Conservation (phyloP, 1,140 invertebrate genomes). For the Eufriesea mexicana region DNA sequence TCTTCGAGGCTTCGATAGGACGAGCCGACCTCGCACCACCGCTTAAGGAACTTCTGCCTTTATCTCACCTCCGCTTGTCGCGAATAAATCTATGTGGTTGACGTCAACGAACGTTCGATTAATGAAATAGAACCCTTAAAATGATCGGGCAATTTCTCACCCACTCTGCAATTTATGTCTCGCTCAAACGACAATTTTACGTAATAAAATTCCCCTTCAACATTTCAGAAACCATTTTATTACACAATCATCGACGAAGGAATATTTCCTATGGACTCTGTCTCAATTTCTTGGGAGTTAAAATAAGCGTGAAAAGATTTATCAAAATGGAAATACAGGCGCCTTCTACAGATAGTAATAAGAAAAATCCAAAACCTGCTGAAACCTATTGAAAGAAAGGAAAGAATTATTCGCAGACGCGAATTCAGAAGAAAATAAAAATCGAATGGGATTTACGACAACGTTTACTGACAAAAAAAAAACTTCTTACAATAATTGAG, state of each 20-base stretch:
- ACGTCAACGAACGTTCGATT: conserved; percentile 25
- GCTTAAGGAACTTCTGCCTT: background rate
- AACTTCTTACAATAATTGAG: conserved; percentile 63
- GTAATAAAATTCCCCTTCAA: too few species aligned
- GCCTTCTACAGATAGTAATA: too few species aligned
- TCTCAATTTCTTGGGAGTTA: too few species aligned
- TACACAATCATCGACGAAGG: too few species aligned
- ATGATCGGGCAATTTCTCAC: background rate
- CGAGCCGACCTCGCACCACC: background rate
- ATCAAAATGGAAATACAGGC: too few species aligned
- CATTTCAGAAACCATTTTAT: too few species aligned
- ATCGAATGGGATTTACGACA: conserved; percentile 53
- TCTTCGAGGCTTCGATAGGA: conserved; percentile 6
- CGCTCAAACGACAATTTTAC: background rate
- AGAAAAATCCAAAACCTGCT: too few species aligned
- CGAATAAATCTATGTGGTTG: conserved; percentile 39
- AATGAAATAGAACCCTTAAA: conserved; percentile 22
- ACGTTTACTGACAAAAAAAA: conserved; percentile 73
- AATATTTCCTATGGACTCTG: too few species aligned
- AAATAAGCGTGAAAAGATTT: too few species aligned
- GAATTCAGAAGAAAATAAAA: background rate
- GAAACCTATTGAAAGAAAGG: too few species aligned
- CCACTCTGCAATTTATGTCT: too few species aligned
- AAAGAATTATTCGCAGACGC: background rate
- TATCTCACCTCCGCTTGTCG: conserved; percentile 14